phyloP scores from a whole-genome alignment of 1,140 invertebrate species.

The Pantala flavescens region DNA sequence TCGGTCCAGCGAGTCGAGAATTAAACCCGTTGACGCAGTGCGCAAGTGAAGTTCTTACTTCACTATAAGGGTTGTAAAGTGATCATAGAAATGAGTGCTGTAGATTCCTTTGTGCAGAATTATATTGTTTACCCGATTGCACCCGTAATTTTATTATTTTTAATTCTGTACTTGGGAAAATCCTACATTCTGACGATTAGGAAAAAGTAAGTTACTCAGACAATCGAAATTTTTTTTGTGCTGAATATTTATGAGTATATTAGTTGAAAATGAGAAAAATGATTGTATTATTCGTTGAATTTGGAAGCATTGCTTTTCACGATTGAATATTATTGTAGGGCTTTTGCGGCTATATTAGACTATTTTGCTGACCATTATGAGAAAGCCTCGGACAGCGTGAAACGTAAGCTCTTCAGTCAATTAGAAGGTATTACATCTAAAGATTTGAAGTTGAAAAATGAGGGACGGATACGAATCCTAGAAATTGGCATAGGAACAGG shows the following conservation, averaged over 20 bases:
- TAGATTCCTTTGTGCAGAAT: not conserved
- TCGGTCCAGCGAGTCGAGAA: too few species aligned
- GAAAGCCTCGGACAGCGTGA: not conserved
- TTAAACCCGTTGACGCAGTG: too few species aligned
- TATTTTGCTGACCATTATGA: not conserved
- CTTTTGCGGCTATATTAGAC: not conserved
- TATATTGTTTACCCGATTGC: not conserved
- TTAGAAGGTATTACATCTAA: not conserved
- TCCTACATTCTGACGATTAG: not conserved
- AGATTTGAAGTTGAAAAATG: constrained; percentile 1
- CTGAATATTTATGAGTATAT: too few species aligned
- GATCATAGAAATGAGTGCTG: not conserved
- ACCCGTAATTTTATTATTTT: not conserved
- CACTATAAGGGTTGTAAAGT: too few species aligned
- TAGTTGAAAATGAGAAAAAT: not conserved
- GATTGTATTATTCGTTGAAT: not conserved
- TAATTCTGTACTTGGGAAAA: not conserved
- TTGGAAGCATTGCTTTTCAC: not conserved
- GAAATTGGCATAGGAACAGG: constrained; percentile 5
- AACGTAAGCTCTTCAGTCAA: not conserved
- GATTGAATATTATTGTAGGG: not conserved
- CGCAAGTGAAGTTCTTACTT: too few species aligned
- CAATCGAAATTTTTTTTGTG: not conserved
- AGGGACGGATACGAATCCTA: not conserved
- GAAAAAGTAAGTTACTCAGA: not conserved